Conservation (phyloP, 2,888 invertebrate genomes). For the Tolmerus cingulatus region DNA sequence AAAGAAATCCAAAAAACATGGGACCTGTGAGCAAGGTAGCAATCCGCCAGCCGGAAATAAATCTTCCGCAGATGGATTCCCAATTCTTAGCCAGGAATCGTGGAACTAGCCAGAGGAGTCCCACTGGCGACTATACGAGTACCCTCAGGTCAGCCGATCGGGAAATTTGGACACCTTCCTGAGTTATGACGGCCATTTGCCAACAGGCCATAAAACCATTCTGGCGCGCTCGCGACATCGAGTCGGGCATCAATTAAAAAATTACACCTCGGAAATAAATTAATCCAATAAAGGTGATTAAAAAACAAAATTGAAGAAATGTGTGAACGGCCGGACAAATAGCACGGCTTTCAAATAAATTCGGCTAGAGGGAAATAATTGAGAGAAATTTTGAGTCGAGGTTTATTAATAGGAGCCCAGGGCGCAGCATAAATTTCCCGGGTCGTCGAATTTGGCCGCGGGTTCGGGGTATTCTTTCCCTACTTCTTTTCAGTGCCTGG, state of each 20-base stretch:
- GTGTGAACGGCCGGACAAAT: not conserved
- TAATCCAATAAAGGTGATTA: conserved; percentile 20
- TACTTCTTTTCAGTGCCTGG: not conserved
- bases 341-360: not conserved
- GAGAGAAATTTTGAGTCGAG: not conserved
- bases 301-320: not conserved
- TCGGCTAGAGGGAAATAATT: not conserved
- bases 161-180: conserved; percentile 11
- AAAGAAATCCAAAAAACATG: not conserved
- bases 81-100: not conserved
- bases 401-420: conserved; percentile 3
- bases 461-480: too few species aligned
- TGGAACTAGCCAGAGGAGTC: not conserved
- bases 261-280: not conserved
- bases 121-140: not conserved
- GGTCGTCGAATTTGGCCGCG: not conserved
- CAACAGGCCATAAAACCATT: conserved; percentile 5
- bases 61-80: not conserved
- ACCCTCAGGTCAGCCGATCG: not conserved
- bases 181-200: conserved; percentile 26
- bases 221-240: not conserved
- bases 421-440: not conserved
- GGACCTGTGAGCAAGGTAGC: not conserved
- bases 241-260: conserved; percentile 20
- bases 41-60: not conserved